Conservation (phyloP, 1,140 invertebrate genomes). For the Penaeus indicus region DNA sequence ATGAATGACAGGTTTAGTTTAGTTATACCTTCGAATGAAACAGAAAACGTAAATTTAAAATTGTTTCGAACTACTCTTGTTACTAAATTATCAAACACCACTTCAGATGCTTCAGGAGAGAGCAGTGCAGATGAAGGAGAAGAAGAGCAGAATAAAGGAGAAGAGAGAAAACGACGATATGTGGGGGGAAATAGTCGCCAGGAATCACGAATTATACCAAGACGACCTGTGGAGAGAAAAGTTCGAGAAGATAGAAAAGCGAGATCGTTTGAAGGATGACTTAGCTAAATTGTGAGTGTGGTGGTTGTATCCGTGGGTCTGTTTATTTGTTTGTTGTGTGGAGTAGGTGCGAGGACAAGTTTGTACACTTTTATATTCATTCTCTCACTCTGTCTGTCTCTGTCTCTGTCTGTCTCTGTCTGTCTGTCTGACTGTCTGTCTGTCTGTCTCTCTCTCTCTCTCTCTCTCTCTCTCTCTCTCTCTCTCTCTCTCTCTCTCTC, state of each 20-base stretch:
- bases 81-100: not conserved
- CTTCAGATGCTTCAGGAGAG: slow-evolving; percentile 39
- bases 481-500: no score
- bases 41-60: not conserved
- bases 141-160: slow-evolving; percentile 14
- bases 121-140: slow-evolving; percentile 36
- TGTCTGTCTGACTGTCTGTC: no score
- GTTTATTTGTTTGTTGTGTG: no score
- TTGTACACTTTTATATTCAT: not conserved
- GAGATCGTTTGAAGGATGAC: slow-evolving; percentile 35
- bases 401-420: no score
- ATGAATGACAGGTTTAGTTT: no score
- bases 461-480: no score
- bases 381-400: no score
- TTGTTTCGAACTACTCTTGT: not conserved
- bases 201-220: slow-evolving; percentile 26
- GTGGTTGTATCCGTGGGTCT: not conserved
- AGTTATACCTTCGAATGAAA: no score
- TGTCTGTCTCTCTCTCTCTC: no score
- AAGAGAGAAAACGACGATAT: slow-evolving; percentile 1
- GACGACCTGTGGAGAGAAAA: slow-evolving; percentile 24
- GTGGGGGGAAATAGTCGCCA: slow-evolving; percentile 20
- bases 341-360: no score
- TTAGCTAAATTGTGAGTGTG: slow-evolving; percentile 44
- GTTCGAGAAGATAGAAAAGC: slow-evolving; percentile 26